Conservation (phyloP, 1,140 invertebrate species). For the Pseudomyrmex cubaensis region DNA sequence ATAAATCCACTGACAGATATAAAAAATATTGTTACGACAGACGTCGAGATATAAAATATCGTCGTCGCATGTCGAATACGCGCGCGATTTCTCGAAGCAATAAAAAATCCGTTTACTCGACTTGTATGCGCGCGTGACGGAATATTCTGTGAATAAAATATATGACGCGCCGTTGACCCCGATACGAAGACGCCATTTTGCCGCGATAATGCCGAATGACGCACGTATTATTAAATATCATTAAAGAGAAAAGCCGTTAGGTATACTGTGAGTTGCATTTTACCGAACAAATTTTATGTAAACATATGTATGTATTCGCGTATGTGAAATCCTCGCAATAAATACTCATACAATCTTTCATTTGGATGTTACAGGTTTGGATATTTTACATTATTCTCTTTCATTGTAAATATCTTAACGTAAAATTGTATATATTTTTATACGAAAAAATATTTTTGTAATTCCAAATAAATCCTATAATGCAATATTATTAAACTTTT, state of each 20-base stretch:
- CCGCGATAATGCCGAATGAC: conserved; percentile 34
- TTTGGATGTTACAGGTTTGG: too few relatives aligned
- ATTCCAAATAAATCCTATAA: too few relatives aligned
- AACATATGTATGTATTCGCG: too few relatives aligned
- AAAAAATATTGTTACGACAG: conserved; percentile 52
- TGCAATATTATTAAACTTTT: not conserved
- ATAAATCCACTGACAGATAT: conserved; percentile 51
- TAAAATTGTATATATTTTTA: not conserved
- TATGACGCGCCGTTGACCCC: conserved; percentile 30
- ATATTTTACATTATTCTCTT: not conserved
- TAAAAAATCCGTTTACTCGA: conserved; percentile 39
- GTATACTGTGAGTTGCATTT: not conserved
- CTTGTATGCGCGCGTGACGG: conserved; percentile 3
- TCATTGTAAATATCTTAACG: not conserved
- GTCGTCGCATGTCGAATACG: conserved; percentile 28
- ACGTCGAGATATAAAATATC: conserved; percentile 51
- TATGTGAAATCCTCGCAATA: not conserved
- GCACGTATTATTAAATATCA: conserved; percentile 65
- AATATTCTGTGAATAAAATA: conserved; percentile 31
- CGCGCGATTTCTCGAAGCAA: conserved; percentile 44
- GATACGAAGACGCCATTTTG: conserved; percentile 41
- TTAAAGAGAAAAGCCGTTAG: conserved; percentile 66
- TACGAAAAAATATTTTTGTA: not conserved
- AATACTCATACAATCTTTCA: not conserved
- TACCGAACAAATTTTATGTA: conserved; percentile 18